These are phyloP conservation scores for Ips nitidus DNA, from an alignment of 1,140 invertebrate species.

Conservation along the genomic window DNA sequence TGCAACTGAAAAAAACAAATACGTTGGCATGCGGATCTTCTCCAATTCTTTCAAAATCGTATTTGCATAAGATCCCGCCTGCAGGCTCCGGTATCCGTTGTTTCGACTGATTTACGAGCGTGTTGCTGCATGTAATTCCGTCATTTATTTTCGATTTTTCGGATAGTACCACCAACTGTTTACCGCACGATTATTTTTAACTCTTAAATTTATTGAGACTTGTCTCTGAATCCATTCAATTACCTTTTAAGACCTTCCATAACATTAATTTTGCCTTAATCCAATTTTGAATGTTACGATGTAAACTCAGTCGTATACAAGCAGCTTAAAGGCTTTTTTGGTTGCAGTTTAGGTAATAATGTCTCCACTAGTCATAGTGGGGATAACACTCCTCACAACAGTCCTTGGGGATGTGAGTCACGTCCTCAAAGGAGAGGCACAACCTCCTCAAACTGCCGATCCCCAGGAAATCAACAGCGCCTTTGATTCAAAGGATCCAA, in stretches of 20 bases:
- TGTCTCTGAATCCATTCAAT: too few species aligned
- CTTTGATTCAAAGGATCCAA: constrained; percentile 11
- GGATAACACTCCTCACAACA: constrained; percentile 42
- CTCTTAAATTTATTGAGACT: not conserved
- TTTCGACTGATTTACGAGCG: constrained; percentile 7
- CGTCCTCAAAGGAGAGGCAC: constrained; percentile 37
- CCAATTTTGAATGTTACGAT: not conserved
- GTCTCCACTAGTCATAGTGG: constrained; percentile 47
- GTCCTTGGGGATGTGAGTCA: constrained; percentile 41
- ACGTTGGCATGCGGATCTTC: constrained; percentile 8
- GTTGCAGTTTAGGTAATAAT: constrained; percentile 20
- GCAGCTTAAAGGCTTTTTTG: not conserved
- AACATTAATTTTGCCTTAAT: not conserved
- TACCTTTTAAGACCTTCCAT: too few species aligned
- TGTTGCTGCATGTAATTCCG: constrained; percentile 6
- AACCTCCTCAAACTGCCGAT: constrained; percentile 35
- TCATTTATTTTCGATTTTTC: constrained; percentile 2
- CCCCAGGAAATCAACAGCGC: constrained; percentile 39
- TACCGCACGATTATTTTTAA: not conserved
- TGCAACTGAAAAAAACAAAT: not conserved
- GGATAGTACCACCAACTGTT: not conserved
- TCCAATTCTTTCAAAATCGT: constrained; percentile 15
- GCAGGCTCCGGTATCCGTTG: constrained; percentile 6
- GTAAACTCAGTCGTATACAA: not conserved
- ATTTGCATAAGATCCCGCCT: constrained; percentile 11